Conservation (phyloP, 1,140 invertebrate species). For the Rhopalosiphum padi region DNA sequence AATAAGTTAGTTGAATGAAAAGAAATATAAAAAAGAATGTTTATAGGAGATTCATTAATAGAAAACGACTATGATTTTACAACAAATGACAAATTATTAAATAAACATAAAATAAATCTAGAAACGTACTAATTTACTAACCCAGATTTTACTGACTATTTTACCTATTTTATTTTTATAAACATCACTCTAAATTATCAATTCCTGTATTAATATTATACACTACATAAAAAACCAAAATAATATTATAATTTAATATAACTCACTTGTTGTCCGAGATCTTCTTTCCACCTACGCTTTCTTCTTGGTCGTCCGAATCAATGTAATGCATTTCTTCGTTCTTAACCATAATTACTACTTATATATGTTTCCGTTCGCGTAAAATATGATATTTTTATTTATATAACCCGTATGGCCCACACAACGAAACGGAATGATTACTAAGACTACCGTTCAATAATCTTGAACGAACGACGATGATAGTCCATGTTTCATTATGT, state of each 20-base stretch:
- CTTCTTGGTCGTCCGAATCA: conserved; percentile 41
- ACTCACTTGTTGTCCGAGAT: conserved; percentile 11
- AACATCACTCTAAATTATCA: neutral
- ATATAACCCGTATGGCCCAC: neutral
- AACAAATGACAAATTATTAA: neutral
- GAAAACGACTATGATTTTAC: neutral
- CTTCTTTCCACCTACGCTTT: neutral
- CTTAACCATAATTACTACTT: conserved; percentile 27
- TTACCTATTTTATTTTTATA: neutral
- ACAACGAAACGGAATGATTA: too few relatives aligned
- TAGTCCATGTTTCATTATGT: neutral
- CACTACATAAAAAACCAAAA: neutral
- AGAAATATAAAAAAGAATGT: neutral
- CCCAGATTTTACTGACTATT: too few relatives aligned
- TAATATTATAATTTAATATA: neutral
- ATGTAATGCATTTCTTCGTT: conserved; percentile 53
- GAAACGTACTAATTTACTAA: too few relatives aligned
- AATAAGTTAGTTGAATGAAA: neutral
- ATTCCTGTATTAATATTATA: neutral
- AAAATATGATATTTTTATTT: neutral
- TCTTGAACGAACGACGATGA: neutral
- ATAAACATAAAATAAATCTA: neutral
- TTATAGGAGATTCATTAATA: neutral
- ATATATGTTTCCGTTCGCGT: neutral
- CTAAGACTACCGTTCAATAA: too few relatives aligned